phyloP scores from a whole-genome alignment of 2,888 invertebrate genomes.

The Caenorhabditis sinica region DNA sequence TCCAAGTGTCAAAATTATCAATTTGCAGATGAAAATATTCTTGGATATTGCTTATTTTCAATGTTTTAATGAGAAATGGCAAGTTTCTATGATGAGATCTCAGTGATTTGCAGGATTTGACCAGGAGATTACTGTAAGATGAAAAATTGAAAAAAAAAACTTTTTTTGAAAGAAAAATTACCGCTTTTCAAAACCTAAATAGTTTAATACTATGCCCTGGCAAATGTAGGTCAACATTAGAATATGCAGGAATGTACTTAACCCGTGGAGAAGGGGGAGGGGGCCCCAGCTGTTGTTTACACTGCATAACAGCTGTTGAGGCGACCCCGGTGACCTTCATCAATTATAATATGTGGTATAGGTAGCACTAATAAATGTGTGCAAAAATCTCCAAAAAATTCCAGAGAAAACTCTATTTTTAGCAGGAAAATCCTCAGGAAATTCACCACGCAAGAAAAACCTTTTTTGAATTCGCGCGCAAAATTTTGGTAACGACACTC shows the following conservation, averaged over 20 bases:
- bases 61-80: neutral
- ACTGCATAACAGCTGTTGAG: slow-evolving; percentile 9
- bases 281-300: slow-evolving; percentile 25
- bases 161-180: slow-evolving; percentile 2
- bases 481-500: slow-evolving; percentile 50
- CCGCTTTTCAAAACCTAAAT: slow-evolving; percentile 17
- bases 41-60: too few species aligned
- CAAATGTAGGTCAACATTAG: slow-evolving; percentile 12
- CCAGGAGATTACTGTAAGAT: slow-evolving; percentile 1
- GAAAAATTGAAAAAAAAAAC: neutral
- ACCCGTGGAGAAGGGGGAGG: too few species aligned
- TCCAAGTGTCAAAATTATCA: slow-evolving; percentile 1
- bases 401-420: neutral
- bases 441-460: slow-evolving; percentile 3
- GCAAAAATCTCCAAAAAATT: too few species aligned
- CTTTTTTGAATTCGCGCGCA: neutral
- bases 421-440: neutral
- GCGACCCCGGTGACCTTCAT: neutral
- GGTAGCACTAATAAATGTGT: too few species aligned
- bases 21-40: neutral
- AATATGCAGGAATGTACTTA: slow-evolving; percentile 15
- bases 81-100: slow-evolving; percentile 17
- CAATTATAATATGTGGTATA: too few species aligned
- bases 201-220: neutral
- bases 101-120: neutral